phyloP scores from a whole-genome alignment of 2,113 vertebrate species.

The Bubo blakistoni region DNA sequence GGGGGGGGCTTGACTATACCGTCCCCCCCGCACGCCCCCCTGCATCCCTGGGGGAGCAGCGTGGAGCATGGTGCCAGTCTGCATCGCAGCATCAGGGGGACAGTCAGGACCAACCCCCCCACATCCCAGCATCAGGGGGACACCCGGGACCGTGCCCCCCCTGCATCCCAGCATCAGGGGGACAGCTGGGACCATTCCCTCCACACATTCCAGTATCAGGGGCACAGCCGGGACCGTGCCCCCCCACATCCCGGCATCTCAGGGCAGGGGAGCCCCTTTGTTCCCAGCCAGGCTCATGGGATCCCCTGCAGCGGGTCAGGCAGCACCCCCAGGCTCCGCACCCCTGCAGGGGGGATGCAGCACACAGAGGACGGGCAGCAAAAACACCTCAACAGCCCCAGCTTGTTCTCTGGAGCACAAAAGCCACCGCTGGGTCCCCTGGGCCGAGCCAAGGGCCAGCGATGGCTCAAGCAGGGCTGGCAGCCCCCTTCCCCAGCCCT shows the following conservation, averaged over 20 bases:
- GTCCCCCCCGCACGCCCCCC: not conserved
- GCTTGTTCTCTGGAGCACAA: not conserved
- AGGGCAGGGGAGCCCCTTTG: accelerated
- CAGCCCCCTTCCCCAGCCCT: not conserved
- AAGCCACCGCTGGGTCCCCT: accelerated
- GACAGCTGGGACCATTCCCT: too few species aligned
- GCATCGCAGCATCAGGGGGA: not conserved
- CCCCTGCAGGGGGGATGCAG: not conserved
- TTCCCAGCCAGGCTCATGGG: accelerated
- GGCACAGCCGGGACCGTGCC: accelerated
- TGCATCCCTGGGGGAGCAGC: not conserved
- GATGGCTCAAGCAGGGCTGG: not conserved
- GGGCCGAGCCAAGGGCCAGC: accelerated
- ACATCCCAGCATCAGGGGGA: not conserved
- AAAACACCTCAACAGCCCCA: not conserved
- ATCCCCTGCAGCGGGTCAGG: not conserved
- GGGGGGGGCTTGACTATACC: too few species aligned
- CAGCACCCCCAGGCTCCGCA: not conserved
- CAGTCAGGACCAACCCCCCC: not conserved
- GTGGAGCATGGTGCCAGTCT: too few species aligned
- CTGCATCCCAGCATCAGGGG: not conserved
- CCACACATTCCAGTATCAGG: accelerated
- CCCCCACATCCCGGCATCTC: not conserved
- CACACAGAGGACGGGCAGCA: not conserved
- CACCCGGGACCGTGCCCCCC: not conserved